Evolutionary conservation across 2,797 vertebrate genomes (phyloP).

Genomic region (Mormyrops attenuatus): DNA sequence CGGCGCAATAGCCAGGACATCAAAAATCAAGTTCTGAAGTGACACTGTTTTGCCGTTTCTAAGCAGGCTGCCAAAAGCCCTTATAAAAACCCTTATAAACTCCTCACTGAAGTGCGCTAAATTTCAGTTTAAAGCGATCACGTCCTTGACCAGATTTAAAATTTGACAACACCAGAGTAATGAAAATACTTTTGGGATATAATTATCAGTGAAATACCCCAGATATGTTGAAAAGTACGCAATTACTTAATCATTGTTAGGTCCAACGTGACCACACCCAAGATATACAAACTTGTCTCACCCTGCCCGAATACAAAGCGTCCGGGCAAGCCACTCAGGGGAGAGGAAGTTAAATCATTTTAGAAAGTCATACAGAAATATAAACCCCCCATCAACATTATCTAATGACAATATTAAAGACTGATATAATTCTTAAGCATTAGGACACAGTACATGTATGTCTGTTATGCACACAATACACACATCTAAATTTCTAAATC

Average conservation of each 20-base stretch:
- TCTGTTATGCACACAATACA: neutral
- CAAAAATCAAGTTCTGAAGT: neutral
- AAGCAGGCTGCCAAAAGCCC: neutral
- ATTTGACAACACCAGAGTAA: neutral
- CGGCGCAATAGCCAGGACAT: neutral
- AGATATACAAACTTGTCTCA: neutral
- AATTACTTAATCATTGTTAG: neutral
- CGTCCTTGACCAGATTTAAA: neutral
- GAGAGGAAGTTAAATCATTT: neutral
- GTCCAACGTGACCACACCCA: neutral
- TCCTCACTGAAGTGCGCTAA: neutral
- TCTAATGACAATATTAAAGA: neutral
- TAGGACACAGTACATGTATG: neutral
- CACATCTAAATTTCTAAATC: neutral
- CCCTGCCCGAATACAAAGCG: neutral
- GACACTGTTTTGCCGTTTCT: neutral
- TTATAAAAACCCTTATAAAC: neutral
- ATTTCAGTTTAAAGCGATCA: neutral
- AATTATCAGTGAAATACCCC: neutral
- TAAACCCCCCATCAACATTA: neutral
- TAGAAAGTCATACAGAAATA: neutral
- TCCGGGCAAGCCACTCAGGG: neutral
- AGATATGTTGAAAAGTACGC: neutral
- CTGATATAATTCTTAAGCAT: neutral
- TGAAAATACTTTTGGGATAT: neutral